These are phyloP conservation scores for Arctocebus calabarensis DNA, from an alignment of 2,797 vertebrate species.

Conservation along the genomic window DNA sequence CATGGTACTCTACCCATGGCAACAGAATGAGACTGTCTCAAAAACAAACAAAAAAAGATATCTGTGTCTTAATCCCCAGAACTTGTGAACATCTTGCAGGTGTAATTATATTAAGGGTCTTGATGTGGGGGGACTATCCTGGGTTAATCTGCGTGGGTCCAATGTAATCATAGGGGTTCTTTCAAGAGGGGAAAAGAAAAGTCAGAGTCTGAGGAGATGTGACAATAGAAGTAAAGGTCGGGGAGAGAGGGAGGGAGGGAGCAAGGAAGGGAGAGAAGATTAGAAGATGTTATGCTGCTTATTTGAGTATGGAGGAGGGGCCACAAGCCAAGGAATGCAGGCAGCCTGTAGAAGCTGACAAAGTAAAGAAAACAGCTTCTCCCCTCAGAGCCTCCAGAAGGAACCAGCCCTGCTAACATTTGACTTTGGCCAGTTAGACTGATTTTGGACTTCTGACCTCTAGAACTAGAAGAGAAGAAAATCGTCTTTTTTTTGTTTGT, in stretches of 20 bases:
- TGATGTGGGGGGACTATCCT: neutral
- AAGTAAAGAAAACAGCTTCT: neutral
- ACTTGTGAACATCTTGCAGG: neutral
- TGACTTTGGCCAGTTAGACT: neutral
- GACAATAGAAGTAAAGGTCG: neutral
- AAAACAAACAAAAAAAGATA: too few species aligned
- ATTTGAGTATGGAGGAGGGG: neutral
- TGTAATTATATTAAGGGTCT: neutral
- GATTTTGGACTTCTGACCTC: neutral
- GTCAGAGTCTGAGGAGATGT: neutral
- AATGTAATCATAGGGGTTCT: neutral
- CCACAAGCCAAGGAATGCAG: neutral
- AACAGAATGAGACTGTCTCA: too few species aligned
- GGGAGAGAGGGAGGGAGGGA: neutral
- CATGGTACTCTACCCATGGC: too few species aligned
- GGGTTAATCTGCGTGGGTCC: neutral
- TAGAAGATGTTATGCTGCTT: neutral
- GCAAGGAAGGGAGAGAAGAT: neutral
- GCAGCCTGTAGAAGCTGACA: neutral
- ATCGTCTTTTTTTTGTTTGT: neutral
- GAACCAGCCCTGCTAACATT: constrained; percentile 10
- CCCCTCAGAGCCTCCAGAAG: neutral
- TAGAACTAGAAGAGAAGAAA: neutral
- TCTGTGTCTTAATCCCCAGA: neutral
- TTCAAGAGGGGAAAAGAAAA: neutral